phyloP scores from a whole-genome alignment of 1,140 invertebrate species.

The Agraylea sexmaculata region DNA sequence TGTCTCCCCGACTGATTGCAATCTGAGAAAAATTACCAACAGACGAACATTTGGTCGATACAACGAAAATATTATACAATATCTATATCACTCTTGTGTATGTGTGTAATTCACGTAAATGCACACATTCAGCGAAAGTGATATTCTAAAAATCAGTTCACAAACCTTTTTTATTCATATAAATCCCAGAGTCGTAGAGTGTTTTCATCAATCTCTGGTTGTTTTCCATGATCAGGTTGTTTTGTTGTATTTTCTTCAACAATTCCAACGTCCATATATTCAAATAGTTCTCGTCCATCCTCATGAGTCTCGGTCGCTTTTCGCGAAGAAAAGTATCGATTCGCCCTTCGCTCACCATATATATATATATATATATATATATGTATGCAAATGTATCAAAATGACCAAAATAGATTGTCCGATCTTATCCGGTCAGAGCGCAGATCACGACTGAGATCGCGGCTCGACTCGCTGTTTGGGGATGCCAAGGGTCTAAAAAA shows the following conservation, averaged over 20 bases:
- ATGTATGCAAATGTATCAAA: no score
- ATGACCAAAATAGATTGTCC: no score
- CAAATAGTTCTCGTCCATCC: conserved; percentile 14
- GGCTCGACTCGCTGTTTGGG: no score
- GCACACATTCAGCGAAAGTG: no score
- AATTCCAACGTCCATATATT: conserved; percentile 13
- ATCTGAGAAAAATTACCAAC: not conserved
- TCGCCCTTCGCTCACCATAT: no score
- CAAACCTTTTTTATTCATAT: conserved; percentile 17
- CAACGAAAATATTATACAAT: conserved; percentile 12
- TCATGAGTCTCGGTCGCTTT: conserved; percentile 8
- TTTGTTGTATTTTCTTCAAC: conserved; percentile 16
- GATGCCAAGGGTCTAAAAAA: no score
- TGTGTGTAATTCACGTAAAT: no score
- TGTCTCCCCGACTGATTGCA: not conserved
- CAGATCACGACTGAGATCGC: no score
- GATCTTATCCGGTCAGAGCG: no score
- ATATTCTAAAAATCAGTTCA: conserved; percentile 1
- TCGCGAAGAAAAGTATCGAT: no score
- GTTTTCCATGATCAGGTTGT: conserved; percentile 15
- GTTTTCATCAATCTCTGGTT: conserved; percentile 12
- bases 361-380: no score
- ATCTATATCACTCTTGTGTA: no score
- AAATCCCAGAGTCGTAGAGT: conserved; percentile 19
- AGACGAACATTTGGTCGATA: not conserved